phyloP scores from a whole-genome alignment of 2,113 vertebrate genomes.

The Archilochus colubris region DNA sequence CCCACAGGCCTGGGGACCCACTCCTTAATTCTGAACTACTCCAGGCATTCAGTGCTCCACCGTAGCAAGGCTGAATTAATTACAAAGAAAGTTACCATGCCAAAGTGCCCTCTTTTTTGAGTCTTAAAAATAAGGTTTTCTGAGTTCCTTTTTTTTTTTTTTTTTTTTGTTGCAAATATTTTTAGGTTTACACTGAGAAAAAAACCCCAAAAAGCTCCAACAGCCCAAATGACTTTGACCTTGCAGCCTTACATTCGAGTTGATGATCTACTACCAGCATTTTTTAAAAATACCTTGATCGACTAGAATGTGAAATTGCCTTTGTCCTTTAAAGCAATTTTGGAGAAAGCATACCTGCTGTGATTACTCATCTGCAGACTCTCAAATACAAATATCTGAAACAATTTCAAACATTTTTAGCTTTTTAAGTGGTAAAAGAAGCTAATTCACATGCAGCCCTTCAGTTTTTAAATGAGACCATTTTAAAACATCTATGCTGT shows the following conservation, averaged over 20 bases:
- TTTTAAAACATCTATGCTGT: constrained; percentile 29
- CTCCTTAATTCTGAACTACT: background rate
- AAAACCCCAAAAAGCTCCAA: background rate
- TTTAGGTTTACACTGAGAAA: background rate
- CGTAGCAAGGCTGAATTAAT: background rate
- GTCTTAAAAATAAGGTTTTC: background rate
- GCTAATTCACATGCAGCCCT: constrained; percentile 11
- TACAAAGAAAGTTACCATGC: background rate
- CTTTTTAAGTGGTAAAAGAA: constrained; percentile 47
- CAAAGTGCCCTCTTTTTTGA: background rate
- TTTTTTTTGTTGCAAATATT: background rate
- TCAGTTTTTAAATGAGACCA: constrained; percentile 9
- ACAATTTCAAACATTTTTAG: constrained; percentile 25
- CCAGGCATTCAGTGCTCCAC: background rate
- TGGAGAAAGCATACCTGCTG: constrained; percentile 36
- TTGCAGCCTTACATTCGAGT: background rate
- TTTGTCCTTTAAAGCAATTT: constrained; percentile 53
- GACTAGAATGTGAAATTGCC: constrained; percentile 34
- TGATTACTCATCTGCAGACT: constrained; percentile 38
- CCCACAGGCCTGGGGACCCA: background rate
- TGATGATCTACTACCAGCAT: constrained; percentile 1
- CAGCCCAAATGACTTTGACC: background rate
- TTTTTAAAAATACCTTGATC: background rate
- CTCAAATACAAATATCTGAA: constrained; percentile 43
- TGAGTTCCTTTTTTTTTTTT: background rate